Percentiles rank a stretch among this genome's conserved stretches.
Conservation (phyloP, 2,797 vertebrate species). For the Rhadinocentrus ornatus region DNA sequence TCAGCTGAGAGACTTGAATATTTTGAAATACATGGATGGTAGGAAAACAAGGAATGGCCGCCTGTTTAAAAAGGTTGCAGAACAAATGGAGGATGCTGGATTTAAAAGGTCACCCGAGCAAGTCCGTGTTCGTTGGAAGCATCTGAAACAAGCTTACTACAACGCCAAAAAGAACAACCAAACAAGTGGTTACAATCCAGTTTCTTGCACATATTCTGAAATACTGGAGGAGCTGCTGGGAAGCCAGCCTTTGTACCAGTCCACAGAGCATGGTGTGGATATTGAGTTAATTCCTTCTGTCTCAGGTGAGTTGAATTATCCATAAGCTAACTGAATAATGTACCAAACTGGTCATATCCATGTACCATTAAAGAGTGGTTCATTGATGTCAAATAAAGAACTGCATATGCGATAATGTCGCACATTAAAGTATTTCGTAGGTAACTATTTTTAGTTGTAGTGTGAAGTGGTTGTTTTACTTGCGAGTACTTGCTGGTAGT, state of each 20-base stretch:
- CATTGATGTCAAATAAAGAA: not conserved
- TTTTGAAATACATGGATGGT: constrained; percentile 4
- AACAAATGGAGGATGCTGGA: constrained; percentile 1
- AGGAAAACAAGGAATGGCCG: constrained; percentile 8
- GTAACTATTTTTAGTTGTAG: not conserved
- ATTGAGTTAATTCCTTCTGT: not conserved
- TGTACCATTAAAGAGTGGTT: not conserved
- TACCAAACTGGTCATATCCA: not conserved
- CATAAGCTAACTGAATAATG: not conserved
- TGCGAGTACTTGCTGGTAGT: not conserved
- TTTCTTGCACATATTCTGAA: not conserved
- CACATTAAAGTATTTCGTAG: too few species aligned
- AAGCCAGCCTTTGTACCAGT: not conserved
- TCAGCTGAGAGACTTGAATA: not conserved
- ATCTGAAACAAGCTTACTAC: constrained; percentile 8
- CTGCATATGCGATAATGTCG: not conserved
- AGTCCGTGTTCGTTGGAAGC: constrained; percentile 5
- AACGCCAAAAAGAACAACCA: constrained; percentile 1
- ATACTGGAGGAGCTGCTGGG: constrained; percentile 8
- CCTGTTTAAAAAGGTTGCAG: constrained; percentile 3
- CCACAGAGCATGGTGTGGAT: not conserved
- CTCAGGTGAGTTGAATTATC: not conserved
- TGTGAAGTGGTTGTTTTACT: not conserved
- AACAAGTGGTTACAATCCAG: not conserved
- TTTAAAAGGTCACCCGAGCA: not conserved